Evolutionary conservation across 2,113 vertebrate genomes (phyloP), one percentile per base, ranked within the genome.

Genomic region (Chionis minor): DNA sequence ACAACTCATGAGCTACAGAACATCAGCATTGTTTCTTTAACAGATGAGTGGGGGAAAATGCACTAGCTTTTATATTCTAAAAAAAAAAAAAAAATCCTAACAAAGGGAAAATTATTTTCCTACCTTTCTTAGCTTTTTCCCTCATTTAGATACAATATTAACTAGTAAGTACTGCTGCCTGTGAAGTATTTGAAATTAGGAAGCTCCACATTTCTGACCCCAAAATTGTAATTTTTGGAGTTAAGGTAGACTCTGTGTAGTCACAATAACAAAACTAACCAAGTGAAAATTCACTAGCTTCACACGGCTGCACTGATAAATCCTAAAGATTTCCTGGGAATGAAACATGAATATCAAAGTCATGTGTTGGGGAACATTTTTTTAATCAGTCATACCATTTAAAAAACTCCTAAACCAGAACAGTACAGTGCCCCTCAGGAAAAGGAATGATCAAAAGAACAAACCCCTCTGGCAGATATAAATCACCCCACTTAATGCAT

Each of bases 381-480:
- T 95, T 93, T 89, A 95, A 97, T 97, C 96, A 93, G 86, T 91
- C 79, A 85, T 95, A 95, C 74, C 13, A 30, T 96, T 94, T 82
- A 9, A 89, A 94, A 95, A 72, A 35, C 81, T 95, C 61, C 74
- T 87, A 97, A 95, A 94, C 86, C 73, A 97, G 91, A 96, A 95
- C 70, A 96, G 78, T 77, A 73, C 86, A 89, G 61, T 82, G 45
- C 49, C 81, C 91, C 81, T 94, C 54, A 94, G 92, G 84, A 91
- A 86, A 91, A 81, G 24, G 61, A 94, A 95, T 96, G 94, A 95
- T 96, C 96, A 97, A 97, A 95, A 97, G 92, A 95, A 77, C 42
- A 75, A 95, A 72, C 66, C 49, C 58, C 81, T 95, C 84, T 85
- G 86, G 84, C 94, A 94, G 91, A 96, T 96, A 96, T 97, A 97